Base-by-base conservation (phyloP, 1,140 invertebrate species). In the Formica selysi region DNA sequence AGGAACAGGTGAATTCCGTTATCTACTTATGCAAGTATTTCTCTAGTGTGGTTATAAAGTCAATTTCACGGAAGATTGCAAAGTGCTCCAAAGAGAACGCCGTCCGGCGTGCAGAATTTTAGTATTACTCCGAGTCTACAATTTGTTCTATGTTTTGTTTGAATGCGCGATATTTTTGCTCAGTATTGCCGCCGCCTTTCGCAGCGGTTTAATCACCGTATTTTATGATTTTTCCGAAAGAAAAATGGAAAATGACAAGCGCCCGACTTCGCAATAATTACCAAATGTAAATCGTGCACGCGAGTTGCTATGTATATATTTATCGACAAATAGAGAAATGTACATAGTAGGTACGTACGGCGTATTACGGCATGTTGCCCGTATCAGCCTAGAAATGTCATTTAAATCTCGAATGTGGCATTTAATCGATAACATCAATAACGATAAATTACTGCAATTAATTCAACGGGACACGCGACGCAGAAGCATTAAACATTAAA, bases 401-500 rank as follows among this genome's bases (percentile, higher is more conserved):
- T 26, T 59, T 41, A 44, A 51, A 67, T 44, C 29, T 38, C 11
- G 26, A 32, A 51, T n/a, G 13, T 7, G 70, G 16, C 76, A 57
- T 41, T 22, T 48, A 84, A 48, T 51, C 78, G 68, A 84, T 76
- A 88, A 38, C 62, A 57, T 11, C 10, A 54, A 2, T 3, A 38
- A 44, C 36, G 13, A 83, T 88, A 88, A 88, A 88, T 87, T 76
- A 71, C 22, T 10, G 68, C 26, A 76, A 87, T 79, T 87, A 87
- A 87, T 87, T 87, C 32, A 41, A 84, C 59, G 26, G 19, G 57
- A 67, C 19, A 11, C 5, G 57, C 44, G 22, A 68, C n/a, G 10
- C 32, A n/a, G 38, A 85, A 29, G 68, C 3, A 32, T 32, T 32
- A 32, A 29, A 29, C 64, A 67, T 38, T 16, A 7, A 65, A 57